phyloP scores from a whole-genome alignment of 2,797 vertebrate genomes.

The Leucoraja ocellata region DNA sequence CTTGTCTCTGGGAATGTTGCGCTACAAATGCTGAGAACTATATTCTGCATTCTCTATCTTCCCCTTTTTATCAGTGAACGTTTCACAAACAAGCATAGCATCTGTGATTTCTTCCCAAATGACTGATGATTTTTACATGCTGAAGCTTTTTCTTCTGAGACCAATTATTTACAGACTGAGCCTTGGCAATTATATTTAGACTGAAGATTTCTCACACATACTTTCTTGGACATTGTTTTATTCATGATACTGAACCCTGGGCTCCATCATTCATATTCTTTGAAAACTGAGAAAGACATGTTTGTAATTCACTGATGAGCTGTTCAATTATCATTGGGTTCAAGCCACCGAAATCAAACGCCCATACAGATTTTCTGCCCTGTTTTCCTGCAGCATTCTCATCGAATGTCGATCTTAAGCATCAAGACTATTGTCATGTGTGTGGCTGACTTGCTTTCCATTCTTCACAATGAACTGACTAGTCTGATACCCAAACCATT shows the following conservation, averaged over 20 bases:
- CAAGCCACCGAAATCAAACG: neutral
- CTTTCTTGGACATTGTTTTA: neutral
- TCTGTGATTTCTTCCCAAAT: neutral
- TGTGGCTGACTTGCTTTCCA: neutral
- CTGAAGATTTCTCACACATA: neutral
- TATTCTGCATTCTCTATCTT: too few relatives aligned
- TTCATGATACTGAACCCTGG: neutral
- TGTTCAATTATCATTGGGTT: neutral
- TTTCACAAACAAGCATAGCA: too few relatives aligned
- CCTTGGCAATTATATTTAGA: neutral
- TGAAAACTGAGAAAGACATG: neutral
- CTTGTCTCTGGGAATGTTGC: too few relatives aligned
- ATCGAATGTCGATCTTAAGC: too few relatives aligned
- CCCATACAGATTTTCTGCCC: neutral
- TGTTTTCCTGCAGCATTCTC: neutral
- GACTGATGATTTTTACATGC: neutral
- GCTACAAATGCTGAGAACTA: too few relatives aligned
- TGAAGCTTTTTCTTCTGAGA: neutral
- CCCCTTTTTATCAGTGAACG: neutral
- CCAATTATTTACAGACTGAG: neutral
- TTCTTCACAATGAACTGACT: neutral
- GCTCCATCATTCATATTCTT: neutral
- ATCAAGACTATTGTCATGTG: too few relatives aligned
- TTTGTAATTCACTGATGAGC: neutral
- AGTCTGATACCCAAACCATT: too few relatives aligned